A percentile compares a stretch with the other conserved stretches of the same genome.
Evolutionary conservation across 2,888 invertebrate species (phyloP).

Genomic region (Volucella inanis): DNA sequence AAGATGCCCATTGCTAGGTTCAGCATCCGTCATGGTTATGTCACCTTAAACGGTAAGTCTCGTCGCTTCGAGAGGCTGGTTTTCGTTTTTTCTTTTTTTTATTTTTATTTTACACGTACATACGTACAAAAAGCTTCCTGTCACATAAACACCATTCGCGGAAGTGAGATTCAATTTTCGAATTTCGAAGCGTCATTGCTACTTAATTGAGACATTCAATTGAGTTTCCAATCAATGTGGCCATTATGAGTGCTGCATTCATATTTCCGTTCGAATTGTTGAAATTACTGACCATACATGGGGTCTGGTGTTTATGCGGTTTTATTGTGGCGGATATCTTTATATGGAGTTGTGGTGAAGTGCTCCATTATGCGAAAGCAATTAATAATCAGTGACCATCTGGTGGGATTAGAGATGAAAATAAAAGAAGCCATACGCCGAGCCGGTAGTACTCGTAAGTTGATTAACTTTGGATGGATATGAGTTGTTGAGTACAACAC

Average conservation of each 20-base stretch:
- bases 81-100: constrained; percentile 27
- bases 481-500: too few relatives aligned
- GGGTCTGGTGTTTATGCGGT: constrained; percentile 1
- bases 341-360: not conserved
- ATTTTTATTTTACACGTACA: not conserved
- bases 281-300: not conserved
- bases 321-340: not conserved
- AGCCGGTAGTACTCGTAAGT: too few relatives aligned
- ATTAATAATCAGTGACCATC: not conserved
- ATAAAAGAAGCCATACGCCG: too few relatives aligned
- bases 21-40: constrained; percentile 23
- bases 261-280: constrained; percentile 11
- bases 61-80: not conserved
- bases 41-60: constrained; percentile 27
- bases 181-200: not conserved
- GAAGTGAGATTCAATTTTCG: constrained; percentile 11
- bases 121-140: constrained; percentile 32
- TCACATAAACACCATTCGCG: constrained; percentile 13
- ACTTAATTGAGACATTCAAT: constrained; percentile 36
- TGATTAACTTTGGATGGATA: too few relatives aligned
- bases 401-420: not conserved
- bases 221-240: constrained; percentile 33
- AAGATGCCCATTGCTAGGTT: not conserved
- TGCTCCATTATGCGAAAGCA: constrained; percentile 4
- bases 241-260: constrained; percentile 26